Evolutionary conservation across 2,113 vertebrate species (phyloP), one percentile per base, ranked within the genome.

Genomic region (Lathamus discolor): DNA sequence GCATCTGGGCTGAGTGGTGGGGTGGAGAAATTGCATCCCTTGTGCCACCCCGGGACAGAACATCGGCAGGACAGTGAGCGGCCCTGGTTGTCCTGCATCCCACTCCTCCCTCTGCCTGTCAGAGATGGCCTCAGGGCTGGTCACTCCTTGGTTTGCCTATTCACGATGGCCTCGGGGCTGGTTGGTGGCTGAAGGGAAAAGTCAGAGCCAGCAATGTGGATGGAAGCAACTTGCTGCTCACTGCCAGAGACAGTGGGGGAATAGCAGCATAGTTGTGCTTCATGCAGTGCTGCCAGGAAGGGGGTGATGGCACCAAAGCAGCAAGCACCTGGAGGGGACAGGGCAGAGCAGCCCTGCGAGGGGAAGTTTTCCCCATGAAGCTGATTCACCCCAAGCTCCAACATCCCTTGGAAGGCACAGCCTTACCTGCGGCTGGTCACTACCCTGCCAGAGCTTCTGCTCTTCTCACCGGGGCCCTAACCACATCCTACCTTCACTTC

Each of bases 41-140:
- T 5, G 0, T 9, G 2, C 35, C 1, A 0, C 57, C 5, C 51
- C 8, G 12, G 22, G 13, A 31, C 37, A 13, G 57, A 33, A 11
- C 43, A 9, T 20, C 0, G 13, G 2, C 46, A 20, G 54, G 0
- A 57, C 11, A 49, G 51, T 0, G 15, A 22, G 24, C 7, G 3
- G 13, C 15, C 22, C 72, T 78, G 22, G 2, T 27, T 41, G 12
- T 49, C 62, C 81, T 7, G 12, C 37, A 1, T 31, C 69, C 52
- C 0, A 0, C 78, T 29, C 37, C 39, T 64, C 4, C 57, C 22
- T 35, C 68, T 61, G 62, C 25, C 35, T 69, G 1, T 33, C 63
- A 4, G 5, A 1, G 0, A 3, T 2, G 35, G 49, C 31, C 28
- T 43, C 19, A 0, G 52, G 68, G 55, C 61, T 51, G 70, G 41